Evolutionary conservation across 2,113 vertebrate species (phyloP).

Genomic region (Barnardius zonarius): DNA sequence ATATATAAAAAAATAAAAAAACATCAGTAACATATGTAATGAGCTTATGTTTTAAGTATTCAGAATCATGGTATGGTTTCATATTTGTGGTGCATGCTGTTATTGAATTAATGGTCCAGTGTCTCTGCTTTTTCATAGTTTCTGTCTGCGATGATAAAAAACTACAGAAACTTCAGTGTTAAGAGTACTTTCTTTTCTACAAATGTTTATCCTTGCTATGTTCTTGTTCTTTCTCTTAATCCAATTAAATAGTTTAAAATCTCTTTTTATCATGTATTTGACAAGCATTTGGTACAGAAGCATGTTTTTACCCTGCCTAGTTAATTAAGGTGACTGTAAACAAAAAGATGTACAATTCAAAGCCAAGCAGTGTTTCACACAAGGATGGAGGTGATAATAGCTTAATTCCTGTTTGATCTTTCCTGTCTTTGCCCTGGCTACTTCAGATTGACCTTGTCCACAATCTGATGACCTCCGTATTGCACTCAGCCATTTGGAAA

Average conservation of each 20-base stretch:
- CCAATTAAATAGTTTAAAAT: slow-evolving; percentile 19
- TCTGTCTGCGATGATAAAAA: not conserved
- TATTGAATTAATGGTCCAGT: not conserved
- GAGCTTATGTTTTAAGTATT: slow-evolving; percentile 42
- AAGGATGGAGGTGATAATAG: slow-evolving; percentile 86
- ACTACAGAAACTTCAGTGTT: not conserved
- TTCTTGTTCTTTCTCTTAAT: not conserved
- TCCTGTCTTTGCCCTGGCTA: slow-evolving; percentile 83
- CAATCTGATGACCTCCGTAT: slow-evolving; percentile 87
- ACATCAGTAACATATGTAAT: slow-evolving; percentile 40
- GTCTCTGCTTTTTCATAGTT: not conserved
- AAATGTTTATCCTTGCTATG: not conserved
- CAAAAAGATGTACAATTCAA: slow-evolving; percentile 66
- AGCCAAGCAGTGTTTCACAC: slow-evolving; percentile 75
- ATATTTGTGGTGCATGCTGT: not conserved
- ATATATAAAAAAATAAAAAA: not conserved
- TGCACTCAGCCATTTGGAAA: slow-evolving; percentile 78
- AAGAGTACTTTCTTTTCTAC: not conserved
- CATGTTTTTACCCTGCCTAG: slow-evolving; percentile 25
- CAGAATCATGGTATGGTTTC: not conserved
- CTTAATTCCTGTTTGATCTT: slow-evolving; percentile 87
- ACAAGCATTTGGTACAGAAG: slow-evolving; percentile 44
- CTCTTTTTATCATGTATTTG: slow-evolving; percentile 4
- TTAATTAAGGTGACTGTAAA: slow-evolving; percentile 68
- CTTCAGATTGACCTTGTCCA: slow-evolving; percentile 83